Evolutionary conservation across 2,113 vertebrate genomes (phyloP), one percentile per base, ranked within the genome.

Genomic region (Trichomycterus rosablanca): DNA sequence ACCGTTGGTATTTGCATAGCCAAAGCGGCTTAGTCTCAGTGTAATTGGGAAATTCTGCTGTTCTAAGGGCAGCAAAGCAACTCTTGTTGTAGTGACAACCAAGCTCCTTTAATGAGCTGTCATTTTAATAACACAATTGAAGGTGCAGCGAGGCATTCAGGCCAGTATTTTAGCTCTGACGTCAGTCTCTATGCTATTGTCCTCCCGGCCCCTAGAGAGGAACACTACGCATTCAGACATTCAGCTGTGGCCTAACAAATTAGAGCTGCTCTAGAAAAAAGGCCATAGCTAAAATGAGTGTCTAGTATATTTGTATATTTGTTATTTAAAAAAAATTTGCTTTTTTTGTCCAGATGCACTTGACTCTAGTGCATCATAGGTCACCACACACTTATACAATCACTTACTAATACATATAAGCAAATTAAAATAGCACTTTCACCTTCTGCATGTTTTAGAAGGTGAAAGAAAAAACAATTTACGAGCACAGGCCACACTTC

Each of bases 91-190:
- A 56, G 32, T 37, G 8, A 56, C 46, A 18, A 18, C 58, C 59
- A 16, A 26, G 45, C 16, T 48, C 56, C 53, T 53, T 67, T 76
- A 78, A 72, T 18, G 26, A 74, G 72, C 74, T 69, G 74, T 57
- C 61, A 64, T 70, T 67, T 73, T 71, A 76, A 76, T 73, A 60
- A 64, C 64, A 64, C 72, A 66, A 65, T 49, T 71, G 59, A 43
- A 74, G 54, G 67, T 60, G 69, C 65, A 74, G 50, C 32, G 49
- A 52, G 71, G 63, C 77, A 71, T 71, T 64, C 43, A 62, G 66
- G 35, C 46, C 32, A 3, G 30, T 44, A 48, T 30, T 49, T 5
- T 15, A 23, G 37, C 16, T 11, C 12, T 14, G 28, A 5, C 10
- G 45, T 8, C 48, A 10, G 10, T 51, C 35, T 16, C 8, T 12